These are phyloP conservation scores for rabbit (Oryctolagus cuniculus) DNA, from an alignment of 2,113 vertebrate species.

Conservation along the genomic window DNA sequence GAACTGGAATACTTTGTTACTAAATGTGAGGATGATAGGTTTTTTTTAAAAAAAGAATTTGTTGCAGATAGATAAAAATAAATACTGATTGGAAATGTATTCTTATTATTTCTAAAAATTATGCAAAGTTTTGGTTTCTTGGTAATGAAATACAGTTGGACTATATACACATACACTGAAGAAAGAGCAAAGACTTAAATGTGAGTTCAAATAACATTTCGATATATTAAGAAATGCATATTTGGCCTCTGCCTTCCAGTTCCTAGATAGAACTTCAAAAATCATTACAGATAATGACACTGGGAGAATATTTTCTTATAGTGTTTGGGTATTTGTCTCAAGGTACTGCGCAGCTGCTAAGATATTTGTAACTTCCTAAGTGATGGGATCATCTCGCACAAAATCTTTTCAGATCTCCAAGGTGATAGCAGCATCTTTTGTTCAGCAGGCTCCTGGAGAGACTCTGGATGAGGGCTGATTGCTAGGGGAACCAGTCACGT, in stretches of 20 bases:
- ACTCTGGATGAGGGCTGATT: not conserved
- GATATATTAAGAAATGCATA: not conserved
- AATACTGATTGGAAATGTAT: not conserved
- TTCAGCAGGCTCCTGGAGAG: not conserved
- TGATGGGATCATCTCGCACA: not conserved
- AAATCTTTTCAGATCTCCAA: not conserved
- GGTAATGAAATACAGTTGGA: not conserved
- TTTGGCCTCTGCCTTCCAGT: not conserved
- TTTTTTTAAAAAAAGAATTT: not conserved
- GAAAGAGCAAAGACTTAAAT: not conserved
- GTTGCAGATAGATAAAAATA: not conserved
- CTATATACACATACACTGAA: not conserved
- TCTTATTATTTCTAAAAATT: not conserved
- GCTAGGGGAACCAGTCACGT: too few species aligned
- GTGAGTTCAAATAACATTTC: not conserved
- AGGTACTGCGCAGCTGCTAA: not conserved
- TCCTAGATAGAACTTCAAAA: too few species aligned
- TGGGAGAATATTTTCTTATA: too few species aligned
- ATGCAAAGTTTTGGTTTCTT: not conserved
- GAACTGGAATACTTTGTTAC: not conserved
- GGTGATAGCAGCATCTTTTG: not conserved
- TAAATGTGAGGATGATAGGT: not conserved
- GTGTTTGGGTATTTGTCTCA: too few species aligned
- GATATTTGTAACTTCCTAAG: not conserved
- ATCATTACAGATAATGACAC: too few species aligned